These are phyloP conservation scores for Amblyopsis hoosieri DNA, from an alignment of 2,797 vertebrate species.

Conservation along the genomic window DNA sequence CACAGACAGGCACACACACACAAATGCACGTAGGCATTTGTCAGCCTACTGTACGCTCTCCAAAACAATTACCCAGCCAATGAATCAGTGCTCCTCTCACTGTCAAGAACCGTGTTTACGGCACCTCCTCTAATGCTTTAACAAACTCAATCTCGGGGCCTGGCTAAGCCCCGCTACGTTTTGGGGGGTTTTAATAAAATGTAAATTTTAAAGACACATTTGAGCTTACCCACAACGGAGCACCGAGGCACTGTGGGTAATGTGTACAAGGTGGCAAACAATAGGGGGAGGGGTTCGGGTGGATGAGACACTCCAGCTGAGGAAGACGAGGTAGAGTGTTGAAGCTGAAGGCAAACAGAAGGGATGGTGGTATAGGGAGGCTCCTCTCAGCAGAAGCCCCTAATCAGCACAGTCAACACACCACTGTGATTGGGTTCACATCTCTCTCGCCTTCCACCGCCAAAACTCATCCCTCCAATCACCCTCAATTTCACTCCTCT, in stretches of 20 bases:
- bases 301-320: conserved; percentile 19
- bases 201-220: conserved; percentile 28
- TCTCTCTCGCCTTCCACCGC: conserved; percentile 54
- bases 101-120: conserved; percentile 36
- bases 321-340: conserved; percentile 8
- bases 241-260: conserved; percentile 30
- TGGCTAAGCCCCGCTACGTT: conserved; percentile 21
- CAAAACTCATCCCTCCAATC: conserved; percentile 68
- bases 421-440: conserved; percentile 73
- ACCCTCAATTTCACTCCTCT: conserved; percentile 64
- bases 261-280: conserved; percentile 9
- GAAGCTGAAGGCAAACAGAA: conserved; percentile 73
- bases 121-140: conserved; percentile 32
- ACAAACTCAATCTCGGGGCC: conserved; percentile 18
- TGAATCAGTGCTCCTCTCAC: conserved; percentile 34
- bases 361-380: conserved; percentile 71
- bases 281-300: conserved; percentile 14
- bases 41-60: conserved; percentile 15
- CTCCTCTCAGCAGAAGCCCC: conserved; percentile 68
- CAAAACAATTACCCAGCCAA: conserved; percentile 33
- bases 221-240: conserved; percentile 24
- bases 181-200: background rate
- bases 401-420: conserved; percentile 78
- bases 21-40: conserved; percentile 4
- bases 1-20: conserved; percentile 6